A percentile compares a stretch with the other conserved stretches of the same genome.
Evolutionary conservation across 2,888 invertebrate species (phyloP).

Genomic region (Stegana nigrithorax): DNA sequence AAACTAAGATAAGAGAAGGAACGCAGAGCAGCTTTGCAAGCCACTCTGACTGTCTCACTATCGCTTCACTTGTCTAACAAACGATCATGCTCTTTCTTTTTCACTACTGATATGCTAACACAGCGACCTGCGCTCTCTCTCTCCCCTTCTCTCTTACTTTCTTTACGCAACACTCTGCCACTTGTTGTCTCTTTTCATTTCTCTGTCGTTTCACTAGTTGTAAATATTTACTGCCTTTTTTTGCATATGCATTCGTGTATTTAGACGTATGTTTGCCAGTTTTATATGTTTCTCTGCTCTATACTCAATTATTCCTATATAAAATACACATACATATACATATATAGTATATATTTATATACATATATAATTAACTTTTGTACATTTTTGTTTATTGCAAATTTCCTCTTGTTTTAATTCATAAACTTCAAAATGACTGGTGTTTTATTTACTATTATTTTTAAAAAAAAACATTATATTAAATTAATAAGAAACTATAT

Average conservation of each 20-base stretch:
- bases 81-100: no score
- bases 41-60: no score
- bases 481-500: not conserved
- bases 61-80: no score
- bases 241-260: not conserved
- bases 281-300: not conserved
- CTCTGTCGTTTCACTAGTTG: conserved; percentile 10
- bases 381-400: conserved; percentile 24
- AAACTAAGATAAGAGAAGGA: not conserved
- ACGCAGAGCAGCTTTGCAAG: not conserved
- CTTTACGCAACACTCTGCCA: not conserved
- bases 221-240: conserved; percentile 23
- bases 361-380: conserved; percentile 17
- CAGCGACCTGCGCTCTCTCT: not conserved
- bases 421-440: conserved; percentile 57
- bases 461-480: conserved; percentile 23
- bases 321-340: conserved; percentile 3
- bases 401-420: conserved; percentile 28
- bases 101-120: no score
- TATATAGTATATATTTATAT: not conserved
- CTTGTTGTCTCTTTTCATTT: conserved; percentile 3
- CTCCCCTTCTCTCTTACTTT: conserved; percentile 4
- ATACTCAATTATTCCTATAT: not conserved
- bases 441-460: conserved; percentile 62
- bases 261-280: no score